phyloP scores from a whole-genome alignment of 2,113 vertebrate genomes.

The Gyps fulvus region DNA sequence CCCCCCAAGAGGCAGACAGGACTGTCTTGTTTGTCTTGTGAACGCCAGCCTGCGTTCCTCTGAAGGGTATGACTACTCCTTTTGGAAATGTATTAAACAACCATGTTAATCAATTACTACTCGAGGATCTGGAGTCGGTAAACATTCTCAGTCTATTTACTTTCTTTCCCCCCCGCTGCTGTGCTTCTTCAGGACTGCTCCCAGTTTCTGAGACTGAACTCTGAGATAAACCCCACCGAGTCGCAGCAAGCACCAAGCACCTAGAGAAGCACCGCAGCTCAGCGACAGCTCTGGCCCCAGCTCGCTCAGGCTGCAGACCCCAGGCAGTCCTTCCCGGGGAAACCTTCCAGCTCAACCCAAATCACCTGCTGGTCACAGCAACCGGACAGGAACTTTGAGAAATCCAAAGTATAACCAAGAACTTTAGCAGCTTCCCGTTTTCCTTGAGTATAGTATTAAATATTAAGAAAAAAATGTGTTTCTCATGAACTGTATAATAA shows the following conservation, averaged over 20 bases:
- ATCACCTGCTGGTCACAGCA: accelerated
- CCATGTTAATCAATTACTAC: not conserved
- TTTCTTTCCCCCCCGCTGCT: accelerated
- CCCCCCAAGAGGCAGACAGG: accelerated
- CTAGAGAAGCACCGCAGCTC: not conserved
- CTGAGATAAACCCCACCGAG: not conserved
- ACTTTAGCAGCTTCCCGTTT: not conserved
- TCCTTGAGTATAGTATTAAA: not conserved
- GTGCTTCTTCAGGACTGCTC: not conserved
- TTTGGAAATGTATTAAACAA: not conserved
- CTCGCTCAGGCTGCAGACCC: accelerated
- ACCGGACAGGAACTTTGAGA: accelerated
- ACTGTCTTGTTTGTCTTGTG: not conserved
- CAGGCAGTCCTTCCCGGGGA: not conserved
- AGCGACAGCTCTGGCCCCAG: accelerated
- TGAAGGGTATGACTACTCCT: not conserved
- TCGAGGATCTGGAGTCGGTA: not conserved
- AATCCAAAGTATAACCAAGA: not conserved
- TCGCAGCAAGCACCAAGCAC: accelerated
- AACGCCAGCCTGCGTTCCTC: not conserved
- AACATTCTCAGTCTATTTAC: not conserved
- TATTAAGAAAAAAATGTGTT: not conserved
- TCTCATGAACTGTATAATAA: not conserved
- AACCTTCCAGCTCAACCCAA: not conserved
- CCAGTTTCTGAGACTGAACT: not conserved